phyloP scores from a whole-genome alignment of 2,797 vertebrate species.

The Fundulus diaphanus region DNA sequence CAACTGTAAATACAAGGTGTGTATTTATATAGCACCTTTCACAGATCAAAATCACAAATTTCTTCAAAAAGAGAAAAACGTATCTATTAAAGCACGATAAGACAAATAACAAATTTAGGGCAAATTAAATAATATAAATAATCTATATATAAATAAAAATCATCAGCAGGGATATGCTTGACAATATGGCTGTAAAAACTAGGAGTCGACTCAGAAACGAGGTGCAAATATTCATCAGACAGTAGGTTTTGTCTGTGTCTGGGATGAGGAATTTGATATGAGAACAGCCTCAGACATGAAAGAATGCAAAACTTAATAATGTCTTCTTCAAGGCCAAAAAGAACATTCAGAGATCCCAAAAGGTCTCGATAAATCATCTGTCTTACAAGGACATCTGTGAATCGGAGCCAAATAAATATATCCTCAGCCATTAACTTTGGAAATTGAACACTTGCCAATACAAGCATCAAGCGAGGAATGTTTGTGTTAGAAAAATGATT shows the following conservation, averaged over 20 bases:
- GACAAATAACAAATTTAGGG: no score
- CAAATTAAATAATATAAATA: no score
- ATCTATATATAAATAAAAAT: neutral
- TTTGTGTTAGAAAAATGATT: slow-evolving; percentile 29
- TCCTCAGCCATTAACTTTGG: slow-evolving; percentile 27
- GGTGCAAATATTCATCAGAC: slow-evolving; percentile 73
- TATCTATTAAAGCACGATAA: no score
- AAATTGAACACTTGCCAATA: slow-evolving; percentile 40
- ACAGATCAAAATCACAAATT: no score
- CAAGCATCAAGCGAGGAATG: slow-evolving; percentile 44
- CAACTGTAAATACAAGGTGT: no score
- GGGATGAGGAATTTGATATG: slow-evolving; percentile 55
- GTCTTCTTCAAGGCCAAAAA: slow-evolving; percentile 59
- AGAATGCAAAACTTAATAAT: slow-evolving; percentile 68
- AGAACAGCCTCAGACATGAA: slow-evolving; percentile 66
- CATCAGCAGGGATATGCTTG: slow-evolving; percentile 27
- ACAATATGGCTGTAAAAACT: slow-evolving; percentile 49
- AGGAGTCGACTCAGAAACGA: slow-evolving; percentile 67
- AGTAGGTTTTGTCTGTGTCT: slow-evolving; percentile 59
- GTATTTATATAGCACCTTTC: no score
- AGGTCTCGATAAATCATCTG: slow-evolving; percentile 48
- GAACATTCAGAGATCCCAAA: slow-evolving; percentile 59
- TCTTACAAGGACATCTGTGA: slow-evolving; percentile 53
- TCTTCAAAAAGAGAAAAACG: no score
- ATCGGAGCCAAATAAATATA: slow-evolving; percentile 37